Evolutionary conservation across 2,888 invertebrate genomes (phyloP).

Genomic region (Argyresthia goedartella): DNA sequence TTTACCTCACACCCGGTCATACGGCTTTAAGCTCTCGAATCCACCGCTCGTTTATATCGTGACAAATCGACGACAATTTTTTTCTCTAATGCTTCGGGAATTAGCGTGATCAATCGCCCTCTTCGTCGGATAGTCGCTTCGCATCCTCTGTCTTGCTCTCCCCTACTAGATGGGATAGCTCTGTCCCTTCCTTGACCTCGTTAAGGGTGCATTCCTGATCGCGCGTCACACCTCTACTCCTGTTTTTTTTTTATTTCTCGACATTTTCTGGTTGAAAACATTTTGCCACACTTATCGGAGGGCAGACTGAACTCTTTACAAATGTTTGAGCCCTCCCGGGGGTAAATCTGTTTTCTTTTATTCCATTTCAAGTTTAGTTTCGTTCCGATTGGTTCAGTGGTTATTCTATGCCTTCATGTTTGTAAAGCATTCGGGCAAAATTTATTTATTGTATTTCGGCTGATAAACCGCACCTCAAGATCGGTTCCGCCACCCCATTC

Average conservation of each 20-base stretch:
- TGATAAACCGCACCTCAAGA: too few relatives aligned
- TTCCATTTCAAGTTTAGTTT: too few relatives aligned
- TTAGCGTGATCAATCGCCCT: conserved; percentile 63
- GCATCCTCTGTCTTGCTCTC: conserved; percentile 16
- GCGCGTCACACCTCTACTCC: conserved; percentile 22
- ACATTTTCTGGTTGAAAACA: background rate
- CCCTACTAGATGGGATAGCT: conserved; percentile 11
- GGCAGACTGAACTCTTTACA: too few relatives aligned
- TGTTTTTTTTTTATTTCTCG: background rate
- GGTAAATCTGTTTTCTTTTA: too few relatives aligned
- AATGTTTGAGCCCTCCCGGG: too few relatives aligned
- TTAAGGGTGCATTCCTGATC: conserved; percentile 11
- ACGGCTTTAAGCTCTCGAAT: conserved; percentile 13
- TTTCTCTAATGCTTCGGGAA: conserved; percentile 46
- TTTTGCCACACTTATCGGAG: background rate
- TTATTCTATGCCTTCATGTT: too few relatives aligned
- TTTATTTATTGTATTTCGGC: too few relatives aligned
- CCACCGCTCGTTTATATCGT: conserved; percentile 47
- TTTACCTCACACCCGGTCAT: too few relatives aligned
- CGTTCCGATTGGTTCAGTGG: too few relatives aligned
- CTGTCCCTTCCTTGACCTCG: conserved; percentile 10
- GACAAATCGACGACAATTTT: conserved; percentile 60
- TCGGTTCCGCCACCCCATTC: too few relatives aligned
- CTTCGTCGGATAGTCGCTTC: conserved; percentile 42
- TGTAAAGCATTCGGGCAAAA: too few relatives aligned